Evolutionary conservation across 30 jellyfish, hydroid and myxozoan species (phyloP), one percentile per base, ranked within the genome.

Genomic region (Cassiopea andromeda): DNA sequence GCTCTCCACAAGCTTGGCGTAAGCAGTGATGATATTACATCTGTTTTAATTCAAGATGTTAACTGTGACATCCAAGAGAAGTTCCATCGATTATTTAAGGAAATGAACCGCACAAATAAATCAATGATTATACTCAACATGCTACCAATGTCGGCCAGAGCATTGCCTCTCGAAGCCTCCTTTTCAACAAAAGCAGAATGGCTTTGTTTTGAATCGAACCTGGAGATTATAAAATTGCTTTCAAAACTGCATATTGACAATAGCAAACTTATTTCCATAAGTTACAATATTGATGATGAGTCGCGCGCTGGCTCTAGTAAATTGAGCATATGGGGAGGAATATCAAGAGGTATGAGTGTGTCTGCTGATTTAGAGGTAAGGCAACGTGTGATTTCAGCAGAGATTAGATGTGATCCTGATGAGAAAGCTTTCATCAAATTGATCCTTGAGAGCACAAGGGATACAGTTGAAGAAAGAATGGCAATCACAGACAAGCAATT

Each of bases 141-240:
- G 12, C 66, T 87, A 68, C 89, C 94, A 57, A 8, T 49, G 48
- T 60, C 76, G 48, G 74, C 94, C 1, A 75, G 69, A 15, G 50
- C 19, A 6, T 46, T 87, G 4, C 59, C 80, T 3, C 76, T 50
- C 9, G 78, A 64, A 17, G 79, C 48, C 16, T 44, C 45, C 6
- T 67, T 18, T 9, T 58, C 90, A 2, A 18, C 73, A 1, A 73
- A 54, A n/a, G 85, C 90, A 7, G 84, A 87, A 54, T 59, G 89
- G 84, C 70, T 77, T 2, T 77, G 85, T 73, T 87, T 87, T 57
- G 94, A 87, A 73, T 78, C 90, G 38, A 76, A 83, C 1, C 64
- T 87, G 68, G 76, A 68, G 49, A 46, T 78, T 12, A 48, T 87
- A 1, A 68, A 87, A 69, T 19, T 77, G 61, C 60, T 77, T 16